Conservation (phyloP, 2,888 invertebrate genomes). For the Orthosia gracilis region DNA sequence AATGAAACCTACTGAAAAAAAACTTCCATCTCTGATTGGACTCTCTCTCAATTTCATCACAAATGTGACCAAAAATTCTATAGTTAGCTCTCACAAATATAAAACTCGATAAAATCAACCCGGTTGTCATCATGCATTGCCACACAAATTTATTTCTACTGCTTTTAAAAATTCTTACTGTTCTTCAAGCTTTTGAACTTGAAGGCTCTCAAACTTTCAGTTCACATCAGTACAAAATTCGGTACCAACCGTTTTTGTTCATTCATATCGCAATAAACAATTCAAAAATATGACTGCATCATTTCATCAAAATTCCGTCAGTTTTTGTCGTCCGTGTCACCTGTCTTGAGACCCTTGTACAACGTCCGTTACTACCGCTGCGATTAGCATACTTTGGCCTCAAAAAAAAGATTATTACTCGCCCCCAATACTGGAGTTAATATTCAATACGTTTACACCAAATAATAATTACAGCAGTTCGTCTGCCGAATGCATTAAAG, state of each 20-base stretch:
- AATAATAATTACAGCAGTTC: slow-evolving; percentile 88
- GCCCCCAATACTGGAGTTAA: slow-evolving; percentile 82
- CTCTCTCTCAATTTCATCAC: background rate
- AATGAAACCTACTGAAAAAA: background rate
- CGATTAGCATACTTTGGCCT: slow-evolving; percentile 85
- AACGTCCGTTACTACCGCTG: slow-evolving; percentile 77
- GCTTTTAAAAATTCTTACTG: background rate
- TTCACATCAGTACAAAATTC: slow-evolving; percentile 33
- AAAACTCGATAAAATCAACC: background rate
- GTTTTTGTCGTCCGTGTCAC: slow-evolving; percentile 80
- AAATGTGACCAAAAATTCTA: background rate
- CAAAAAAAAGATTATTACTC: slow-evolving; percentile 84
- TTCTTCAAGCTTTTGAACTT: background rate
- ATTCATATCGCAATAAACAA: slow-evolving; percentile 56
- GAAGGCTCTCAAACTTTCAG: background rate
- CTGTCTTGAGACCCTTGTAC: slow-evolving; percentile 77
- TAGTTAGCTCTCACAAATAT: background rate
- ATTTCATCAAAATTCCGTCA: slow-evolving; percentile 82
- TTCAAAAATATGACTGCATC: slow-evolving; percentile 71
- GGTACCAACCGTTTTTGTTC: slow-evolving; percentile 43
- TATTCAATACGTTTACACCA: slow-evolving; percentile 90
- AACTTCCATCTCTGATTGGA: background rate
- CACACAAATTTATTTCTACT: background rate
- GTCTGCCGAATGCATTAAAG: slow-evolving; percentile 85
- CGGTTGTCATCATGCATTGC: background rate